Base-by-base conservation (phyloP, 2,888 invertebrate species). In the Hipparchia sbordonii region DNA sequence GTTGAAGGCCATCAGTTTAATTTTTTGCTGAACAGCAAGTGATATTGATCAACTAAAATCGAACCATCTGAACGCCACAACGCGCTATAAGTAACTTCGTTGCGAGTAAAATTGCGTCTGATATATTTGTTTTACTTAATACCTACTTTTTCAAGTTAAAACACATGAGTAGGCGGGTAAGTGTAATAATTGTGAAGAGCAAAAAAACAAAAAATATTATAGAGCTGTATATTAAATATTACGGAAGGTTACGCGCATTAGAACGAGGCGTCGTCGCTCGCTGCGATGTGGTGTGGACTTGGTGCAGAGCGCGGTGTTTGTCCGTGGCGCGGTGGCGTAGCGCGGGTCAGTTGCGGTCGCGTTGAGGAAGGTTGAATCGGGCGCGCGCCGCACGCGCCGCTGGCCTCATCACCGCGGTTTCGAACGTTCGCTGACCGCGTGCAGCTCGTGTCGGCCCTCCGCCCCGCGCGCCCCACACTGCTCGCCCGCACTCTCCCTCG, bases 301-400 rank as follows among this genome's bases (percentile, higher is more conserved):
- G 23, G 23, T 9, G 8, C 10, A 33, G 54, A 51, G 67, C 65
- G 62, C 62, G 57, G 48, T 62, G 72, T 65, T 79, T 76, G 80
- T 75, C 73, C 75, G 87, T 84, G 85, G 82, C 82, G 80, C 79
- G 81, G 76, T 79, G 81, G 77, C 81, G 81, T 78, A 81, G 84
- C 85, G 91, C 90, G 89, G 93, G 92, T 93, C 92, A 93, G 92
- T 87, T 88, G 92, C 93, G 92, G 93, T 93, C 92, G 92, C 91
- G 84, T 93, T 93, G 93, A 93, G 93, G 92, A 93, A 93, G 93
- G 93, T 93, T 93, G 92, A 92, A 91, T 91, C 90, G 92, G 90
- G 88, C 91, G 90, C 92, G 90, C 90, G 91, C 90, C 91, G 90
- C 93, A 92, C 91, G 91, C 91, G 92, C 90, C 88, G 85, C 79